Evolutionary conservation across 2,797 vertebrate species (phyloP), one percentile per base, ranked within the genome.

Genomic region (Corythornis leucogaster): DNA sequence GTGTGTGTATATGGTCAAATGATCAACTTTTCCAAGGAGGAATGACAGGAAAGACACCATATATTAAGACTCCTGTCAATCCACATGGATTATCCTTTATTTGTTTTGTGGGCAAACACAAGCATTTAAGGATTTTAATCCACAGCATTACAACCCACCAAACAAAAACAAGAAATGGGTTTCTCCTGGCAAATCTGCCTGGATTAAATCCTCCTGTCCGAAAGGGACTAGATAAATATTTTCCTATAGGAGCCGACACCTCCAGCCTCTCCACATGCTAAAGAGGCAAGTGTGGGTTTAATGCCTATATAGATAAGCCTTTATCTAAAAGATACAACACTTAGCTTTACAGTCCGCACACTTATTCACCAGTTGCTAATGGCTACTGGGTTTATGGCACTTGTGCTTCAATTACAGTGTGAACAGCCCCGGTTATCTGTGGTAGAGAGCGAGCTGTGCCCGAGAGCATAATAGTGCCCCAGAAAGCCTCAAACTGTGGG

Each of bases 291-390:
- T 7, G 92, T 35, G 78, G 68, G 12, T 73, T 89, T 85, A 87
- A 57, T 48, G 84, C 50, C 54, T 8, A 11, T 33, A 26, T 5
- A 95, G 95, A 95, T 95, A 96, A 95, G 50, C 77, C 15, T 80
- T 93, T 96, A 95, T 94, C 94, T 93, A 78, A 78, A 89, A 66
- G 91, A 68, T 17, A 10, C 30, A 18, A 51, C 76, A 84, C 83
- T 80, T 45, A 45, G 38, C 66, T 92, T 91, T 53, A 68, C 53
- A 64, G 76, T 24, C 79, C 4, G 14, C 79, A 61, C 85, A 24
- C 67, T 80, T 11, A 18, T 55, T 89, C 48, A 28, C 63, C 70
- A 2, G 0, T 35, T 43, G 76, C 59, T 64, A 11, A 66, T 10
- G 75, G 69, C 68, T 26, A 2, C 69, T 8, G 80, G 5, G 6